A percentile compares a stretch with the other conserved stretches of the same genome.
Conservation (phyloP, 2,888 invertebrate genomes). For the Rosalia funebris region DNA sequence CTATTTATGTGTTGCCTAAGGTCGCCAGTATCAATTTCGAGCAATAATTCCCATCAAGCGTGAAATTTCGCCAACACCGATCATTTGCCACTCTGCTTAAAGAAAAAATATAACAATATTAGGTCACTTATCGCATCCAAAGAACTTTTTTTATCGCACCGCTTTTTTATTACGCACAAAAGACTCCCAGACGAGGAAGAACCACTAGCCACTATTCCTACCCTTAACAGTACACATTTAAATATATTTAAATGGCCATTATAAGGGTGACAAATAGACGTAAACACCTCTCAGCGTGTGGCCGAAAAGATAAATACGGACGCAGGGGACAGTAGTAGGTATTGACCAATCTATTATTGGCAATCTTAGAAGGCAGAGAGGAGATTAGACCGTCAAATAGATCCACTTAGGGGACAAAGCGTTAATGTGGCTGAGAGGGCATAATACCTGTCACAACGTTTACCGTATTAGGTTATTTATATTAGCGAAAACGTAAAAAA, state of each 20-base stretch:
- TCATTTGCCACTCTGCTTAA: constrained; percentile 15
- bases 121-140: constrained; percentile 25
- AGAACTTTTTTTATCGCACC: neutral
- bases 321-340: constrained; percentile 32
- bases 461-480: constrained; percentile 27
- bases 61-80: constrained; percentile 30
- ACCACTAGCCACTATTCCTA: constrained; percentile 22
- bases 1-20: too few species aligned
- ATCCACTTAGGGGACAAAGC: constrained; percentile 37
- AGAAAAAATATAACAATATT: constrained; percentile 23
- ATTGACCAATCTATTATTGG: constrained; percentile 32
- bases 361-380: constrained; percentile 26
- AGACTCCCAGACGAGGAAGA: constrained; percentile 29
- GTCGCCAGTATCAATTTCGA: neutral
- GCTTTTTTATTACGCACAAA: constrained; percentile 21
- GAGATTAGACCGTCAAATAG: constrained; percentile 29
- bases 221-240: constrained; percentile 38
- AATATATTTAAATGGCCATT: constrained; percentile 41
- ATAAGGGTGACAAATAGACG: constrained; percentile 43
- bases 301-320: constrained; percentile 35
- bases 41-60: constrained; percentile 35
- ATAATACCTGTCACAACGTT: constrained; percentile 42
- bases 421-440: constrained; percentile 38
- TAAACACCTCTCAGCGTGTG: constrained; percentile 43
- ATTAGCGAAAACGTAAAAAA: constrained; percentile 28